Conservation (phyloP, 30 jellyfish, hydroid and myxozoan genomes). For the Turritopsis dohrnii region DNA sequence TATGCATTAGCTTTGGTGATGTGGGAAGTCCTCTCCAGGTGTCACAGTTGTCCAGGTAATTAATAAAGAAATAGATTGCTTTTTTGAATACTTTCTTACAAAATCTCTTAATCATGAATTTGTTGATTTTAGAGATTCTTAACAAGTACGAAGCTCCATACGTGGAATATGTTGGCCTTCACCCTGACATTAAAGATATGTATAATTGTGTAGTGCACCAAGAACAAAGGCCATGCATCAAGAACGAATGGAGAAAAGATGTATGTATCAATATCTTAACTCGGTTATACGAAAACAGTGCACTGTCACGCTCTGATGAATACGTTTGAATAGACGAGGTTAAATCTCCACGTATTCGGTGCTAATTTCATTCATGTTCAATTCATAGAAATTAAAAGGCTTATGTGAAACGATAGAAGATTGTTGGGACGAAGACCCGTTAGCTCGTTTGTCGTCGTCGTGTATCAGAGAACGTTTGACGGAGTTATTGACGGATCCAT, state of each 20-base stretch:
- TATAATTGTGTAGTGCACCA: constrained; percentile 67
- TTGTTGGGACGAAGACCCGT: constrained; percentile 99
- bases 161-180: constrained; percentile 85
- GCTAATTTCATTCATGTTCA: constrained; percentile 17
- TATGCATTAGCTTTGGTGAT: constrained; percentile 76
- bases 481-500: constrained; percentile 29
- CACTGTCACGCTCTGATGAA: too few relatives aligned
- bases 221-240: constrained; percentile 61
- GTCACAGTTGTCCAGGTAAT: constrained; percentile 57
- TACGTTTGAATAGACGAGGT: too few relatives aligned
- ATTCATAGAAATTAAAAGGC: constrained; percentile 58
- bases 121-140: background rate
- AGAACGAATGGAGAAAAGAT: constrained; percentile 79
- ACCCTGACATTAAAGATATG: constrained; percentile 79
- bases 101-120: background rate
- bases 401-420: constrained; percentile 86
- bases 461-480: constrained; percentile 75
- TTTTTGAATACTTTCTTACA: too few relatives aligned
- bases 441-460: constrained; percentile 86
- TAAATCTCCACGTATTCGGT: too few relatives aligned
- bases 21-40: constrained; percentile 92
- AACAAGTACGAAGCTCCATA: constrained; percentile 67
- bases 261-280: background rate
- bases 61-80: background rate
- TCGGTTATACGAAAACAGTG: background rate